A percentile compares a stretch with the other conserved stretches of the same genome.
These are phyloP conservation scores for Nineta flava DNA, from an alignment of 2,888 invertebrate genomes.

Conservation along the genomic window DNA sequence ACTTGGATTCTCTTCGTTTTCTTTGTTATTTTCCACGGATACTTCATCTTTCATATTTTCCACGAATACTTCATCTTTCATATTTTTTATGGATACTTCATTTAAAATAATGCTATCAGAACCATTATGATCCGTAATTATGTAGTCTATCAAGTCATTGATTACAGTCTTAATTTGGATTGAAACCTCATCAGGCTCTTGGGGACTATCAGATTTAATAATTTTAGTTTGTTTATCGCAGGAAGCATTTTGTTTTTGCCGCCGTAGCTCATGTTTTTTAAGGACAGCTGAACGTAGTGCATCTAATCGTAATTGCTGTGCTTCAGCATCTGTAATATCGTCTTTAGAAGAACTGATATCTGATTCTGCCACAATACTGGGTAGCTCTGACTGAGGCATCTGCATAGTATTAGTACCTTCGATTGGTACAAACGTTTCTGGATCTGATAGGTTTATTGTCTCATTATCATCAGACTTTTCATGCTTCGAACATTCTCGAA, in stretches of 20 bases:
- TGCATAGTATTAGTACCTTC: background rate
- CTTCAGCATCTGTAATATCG: constrained; percentile 26
- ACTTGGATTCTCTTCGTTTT: constrained; percentile 17
- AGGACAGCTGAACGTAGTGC: constrained; percentile 38
- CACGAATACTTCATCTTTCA: constrained; percentile 14
- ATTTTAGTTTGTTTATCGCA: constrained; percentile 11
- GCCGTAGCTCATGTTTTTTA: constrained; percentile 45
- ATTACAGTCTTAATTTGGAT: constrained; percentile 16
- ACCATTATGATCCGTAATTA: constrained; percentile 7
- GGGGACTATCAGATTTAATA: constrained; percentile 10
- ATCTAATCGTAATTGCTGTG: constrained; percentile 30
- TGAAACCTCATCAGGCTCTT: constrained; percentile 7
- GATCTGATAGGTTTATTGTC: background rate
- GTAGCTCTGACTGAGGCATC: background rate
- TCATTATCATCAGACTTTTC: constrained; percentile 3
- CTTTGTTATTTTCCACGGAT: constrained; percentile 26
- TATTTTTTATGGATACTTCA: background rate
- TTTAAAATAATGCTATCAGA: background rate
- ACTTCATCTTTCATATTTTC: constrained; percentile 18
- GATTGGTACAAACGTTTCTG: background rate
- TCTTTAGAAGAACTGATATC: background rate
- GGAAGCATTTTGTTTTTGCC: constrained; percentile 18
- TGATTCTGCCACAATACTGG: background rate
- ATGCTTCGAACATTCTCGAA: constrained; percentile 5
- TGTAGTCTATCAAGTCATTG: constrained; percentile 10